Percentiles rank a stretch among this genome's conserved stretches.
Conservation (phyloP, 2,888 invertebrate species). For the Phania funesta region DNA sequence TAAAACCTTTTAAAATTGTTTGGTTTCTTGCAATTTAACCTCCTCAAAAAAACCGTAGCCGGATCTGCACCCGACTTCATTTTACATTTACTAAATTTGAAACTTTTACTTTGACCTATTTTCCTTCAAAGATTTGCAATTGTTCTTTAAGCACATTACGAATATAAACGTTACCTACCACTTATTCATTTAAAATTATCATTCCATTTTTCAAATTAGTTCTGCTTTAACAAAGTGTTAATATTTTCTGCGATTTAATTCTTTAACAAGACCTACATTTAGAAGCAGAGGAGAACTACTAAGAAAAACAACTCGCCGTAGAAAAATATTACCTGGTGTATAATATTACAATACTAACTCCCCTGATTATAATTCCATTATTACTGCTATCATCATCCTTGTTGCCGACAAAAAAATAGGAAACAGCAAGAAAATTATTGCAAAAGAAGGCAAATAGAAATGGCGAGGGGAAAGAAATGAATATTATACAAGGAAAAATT, state of each 20-base stretch:
- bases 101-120: too few species aligned
- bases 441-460: conserved; percentile 27
- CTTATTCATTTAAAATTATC: conserved; percentile 35
- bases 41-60: too few species aligned
- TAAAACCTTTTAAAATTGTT: too few species aligned
- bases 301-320: conserved; percentile 20
- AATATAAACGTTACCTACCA: not conserved
- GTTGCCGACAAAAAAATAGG: conserved; percentile 67
- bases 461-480: not conserved
- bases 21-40: too few species aligned
- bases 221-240: conserved; percentile 47
- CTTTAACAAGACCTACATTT: conserved; percentile 38
- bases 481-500: conserved; percentile 36
- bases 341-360: conserved; percentile 76
- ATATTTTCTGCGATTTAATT: conserved; percentile 44
- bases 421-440: conserved; percentile 36
- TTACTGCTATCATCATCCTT: conserved; percentile 76
- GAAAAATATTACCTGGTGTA: conserved; percentile 76
- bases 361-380: conserved; percentile 79
- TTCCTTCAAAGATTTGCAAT: too few species aligned
- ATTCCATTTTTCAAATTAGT: conserved; percentile 50
- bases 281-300: not conserved
- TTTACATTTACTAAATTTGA: too few species aligned
- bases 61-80: too few species aligned
- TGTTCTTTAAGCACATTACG: too few species aligned